These are phyloP conservation scores for Sterrhoptilus dennistouni DNA, from an alignment of 2,113 vertebrate genomes.

Conservation along the genomic window DNA sequence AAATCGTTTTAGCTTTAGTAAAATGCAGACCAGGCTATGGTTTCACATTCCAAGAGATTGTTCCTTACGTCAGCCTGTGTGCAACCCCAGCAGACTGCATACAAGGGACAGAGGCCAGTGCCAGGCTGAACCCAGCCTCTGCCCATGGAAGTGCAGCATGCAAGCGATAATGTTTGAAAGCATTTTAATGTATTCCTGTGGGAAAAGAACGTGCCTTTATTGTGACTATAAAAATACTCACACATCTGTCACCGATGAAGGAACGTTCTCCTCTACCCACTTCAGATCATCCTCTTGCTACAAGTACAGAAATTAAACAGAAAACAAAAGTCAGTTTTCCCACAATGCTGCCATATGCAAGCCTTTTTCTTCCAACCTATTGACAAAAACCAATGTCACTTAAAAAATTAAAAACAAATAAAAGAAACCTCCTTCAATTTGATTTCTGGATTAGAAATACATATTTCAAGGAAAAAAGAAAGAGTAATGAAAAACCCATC, in stretches of 20 bases:
- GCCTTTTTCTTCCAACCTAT: background rate
- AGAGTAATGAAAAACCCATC: too few relatives aligned
- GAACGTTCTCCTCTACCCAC: slow-evolving; percentile 85
- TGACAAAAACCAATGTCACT: background rate
- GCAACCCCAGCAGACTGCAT: background rate
- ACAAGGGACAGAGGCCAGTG: background rate
- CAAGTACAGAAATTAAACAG: slow-evolving; percentile 4
- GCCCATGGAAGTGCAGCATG: background rate
- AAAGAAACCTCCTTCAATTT: background rate
- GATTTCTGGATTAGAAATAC: background rate
- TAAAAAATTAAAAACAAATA: background rate
- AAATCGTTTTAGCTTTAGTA: background rate
- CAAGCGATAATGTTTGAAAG: background rate
- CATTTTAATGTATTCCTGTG: background rate
- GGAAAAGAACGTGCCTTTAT: background rate
- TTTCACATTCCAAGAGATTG: background rate
- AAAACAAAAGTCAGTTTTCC: background rate
- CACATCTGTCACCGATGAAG: slow-evolving; percentile 84
- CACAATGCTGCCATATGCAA: background rate
- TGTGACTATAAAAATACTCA: slow-evolving; percentile 68
- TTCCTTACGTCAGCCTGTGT: background rate
- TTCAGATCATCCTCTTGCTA: slow-evolving; percentile 83
- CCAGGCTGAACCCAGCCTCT: background rate
- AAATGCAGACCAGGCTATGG: background rate
- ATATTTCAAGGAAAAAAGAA: background rate